These are phyloP conservation scores for Sebastes ruberrimus DNA, from an alignment of 2,797 vertebrate species.

Conservation along the genomic window DNA sequence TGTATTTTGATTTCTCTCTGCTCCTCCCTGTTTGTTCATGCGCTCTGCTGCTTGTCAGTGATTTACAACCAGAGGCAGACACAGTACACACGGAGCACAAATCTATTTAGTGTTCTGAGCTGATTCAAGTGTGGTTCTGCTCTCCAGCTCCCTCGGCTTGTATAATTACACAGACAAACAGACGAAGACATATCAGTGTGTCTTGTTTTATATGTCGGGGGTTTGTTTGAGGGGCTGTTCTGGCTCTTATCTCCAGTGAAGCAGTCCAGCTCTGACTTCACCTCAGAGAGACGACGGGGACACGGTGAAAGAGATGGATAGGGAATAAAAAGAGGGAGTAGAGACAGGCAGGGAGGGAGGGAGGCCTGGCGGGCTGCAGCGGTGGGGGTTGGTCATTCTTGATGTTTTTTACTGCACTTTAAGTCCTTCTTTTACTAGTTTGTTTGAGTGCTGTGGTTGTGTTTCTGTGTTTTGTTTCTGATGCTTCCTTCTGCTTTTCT, in stretches of 20 bases:
- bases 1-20: slow-evolving; percentile 35
- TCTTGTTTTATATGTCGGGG: slow-evolving; percentile 20
- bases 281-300: slow-evolving; percentile 43
- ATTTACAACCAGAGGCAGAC: slow-evolving; percentile 52
- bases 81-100: background rate
- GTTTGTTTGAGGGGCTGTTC: slow-evolving; percentile 40
- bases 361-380: slow-evolving; percentile 53
- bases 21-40: slow-evolving; percentile 34
- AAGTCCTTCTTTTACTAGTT: slow-evolving; percentile 27
- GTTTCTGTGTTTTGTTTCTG: background rate
- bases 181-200: background rate
- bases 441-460: slow-evolving; percentile 16
- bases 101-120: slow-evolving; percentile 13
- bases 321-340: slow-evolving; percentile 64
- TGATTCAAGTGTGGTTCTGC: background rate
- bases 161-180: slow-evolving; percentile 1
- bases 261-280: slow-evolving; percentile 56
- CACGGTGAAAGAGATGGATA: slow-evolving; percentile 58
- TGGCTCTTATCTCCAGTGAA: slow-evolving; percentile 52
- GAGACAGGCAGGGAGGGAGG: slow-evolving; percentile 27
- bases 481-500: slow-evolving; percentile 36
- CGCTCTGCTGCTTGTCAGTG: slow-evolving; percentile 25
- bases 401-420: slow-evolving; percentile 61
- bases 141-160: slow-evolving; percentile 12
- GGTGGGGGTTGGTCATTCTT: slow-evolving; percentile 59